Percentiles rank a stretch among this genome's conserved stretches.
Conservation (phyloP, 2,888 invertebrate species). For the Podotricha telesiphe region DNA sequence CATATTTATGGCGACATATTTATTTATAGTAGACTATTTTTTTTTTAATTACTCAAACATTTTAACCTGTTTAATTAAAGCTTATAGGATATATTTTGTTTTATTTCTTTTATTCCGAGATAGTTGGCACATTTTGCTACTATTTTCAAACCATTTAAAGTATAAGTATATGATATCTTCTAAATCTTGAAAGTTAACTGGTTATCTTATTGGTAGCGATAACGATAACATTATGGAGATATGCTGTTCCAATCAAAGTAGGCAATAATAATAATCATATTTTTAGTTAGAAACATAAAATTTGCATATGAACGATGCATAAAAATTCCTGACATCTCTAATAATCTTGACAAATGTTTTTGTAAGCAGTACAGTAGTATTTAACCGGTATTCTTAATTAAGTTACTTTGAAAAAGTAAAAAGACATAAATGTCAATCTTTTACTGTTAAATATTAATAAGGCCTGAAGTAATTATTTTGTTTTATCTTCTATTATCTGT, state of each 20-base stretch:
- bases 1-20: conserved; percentile 21
- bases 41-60: conserved; percentile 4
- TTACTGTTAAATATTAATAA: conserved; percentile 54
- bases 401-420: conserved; percentile 49
- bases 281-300: conserved; percentile 45
- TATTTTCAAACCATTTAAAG: too few species aligned
- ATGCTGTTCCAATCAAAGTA: not conserved
- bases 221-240: not conserved
- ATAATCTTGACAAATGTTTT: conserved; percentile 9
- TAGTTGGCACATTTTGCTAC: too few species aligned
- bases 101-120: not conserved
- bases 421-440: conserved; percentile 51
- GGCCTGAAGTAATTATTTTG: conserved; percentile 55
- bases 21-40: conserved; percentile 18
- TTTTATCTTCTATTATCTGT: conserved; percentile 49
- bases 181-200: not conserved
- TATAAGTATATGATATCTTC: too few species aligned
- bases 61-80: conserved; percentile 18
- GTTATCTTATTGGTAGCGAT: not conserved
- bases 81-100: not conserved
- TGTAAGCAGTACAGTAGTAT: not conserved
- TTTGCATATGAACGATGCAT: conserved; percentile 26
- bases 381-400: conserved; percentile 53
- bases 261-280: conserved; percentile 9
- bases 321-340: conserved; percentile 8